Evolutionary conservation across 2,888 invertebrate genomes (phyloP).

Genomic region (Cenopis cana): DNA sequence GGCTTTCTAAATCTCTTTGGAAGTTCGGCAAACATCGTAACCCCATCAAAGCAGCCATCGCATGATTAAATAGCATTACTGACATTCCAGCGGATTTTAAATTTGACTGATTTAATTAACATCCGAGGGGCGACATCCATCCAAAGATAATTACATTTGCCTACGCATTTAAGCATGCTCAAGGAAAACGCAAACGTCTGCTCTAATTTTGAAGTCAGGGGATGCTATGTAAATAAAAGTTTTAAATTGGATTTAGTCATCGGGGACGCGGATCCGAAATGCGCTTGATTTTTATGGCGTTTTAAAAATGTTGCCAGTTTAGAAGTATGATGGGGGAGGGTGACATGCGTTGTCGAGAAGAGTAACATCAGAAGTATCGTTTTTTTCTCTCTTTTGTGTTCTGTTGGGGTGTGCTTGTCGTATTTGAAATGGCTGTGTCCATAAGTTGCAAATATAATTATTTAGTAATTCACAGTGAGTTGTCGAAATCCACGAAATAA

Average conservation of each 20-base stretch:
- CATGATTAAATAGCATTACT: conserved; percentile 44
- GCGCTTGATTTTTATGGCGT: conserved; percentile 54
- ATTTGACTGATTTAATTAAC: conserved; percentile 68
- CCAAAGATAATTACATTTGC: conserved; percentile 73
- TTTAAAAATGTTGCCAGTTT: conserved; percentile 31
- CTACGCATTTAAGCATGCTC: conserved; percentile 68
- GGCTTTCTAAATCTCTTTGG: conserved; percentile 14
- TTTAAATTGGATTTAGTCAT: conserved; percentile 72
- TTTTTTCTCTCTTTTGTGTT: conserved; percentile 12
- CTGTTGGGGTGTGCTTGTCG: not conserved
- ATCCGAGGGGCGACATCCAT: conserved; percentile 57
- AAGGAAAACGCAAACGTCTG: conserved; percentile 67
- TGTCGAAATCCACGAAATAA: no score
- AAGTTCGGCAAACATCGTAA: conserved; percentile 38
- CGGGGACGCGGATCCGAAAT: conserved; percentile 50
- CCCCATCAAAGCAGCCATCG: conserved; percentile 39
- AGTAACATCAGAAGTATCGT: conserved; percentile 14
- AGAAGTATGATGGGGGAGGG: conserved; percentile 19
- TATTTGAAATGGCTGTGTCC: not conserved
- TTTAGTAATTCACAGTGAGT: no score
- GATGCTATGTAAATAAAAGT: conserved; percentile 70
- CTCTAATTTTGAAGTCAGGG: conserved; percentile 61
- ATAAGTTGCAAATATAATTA: not conserved
- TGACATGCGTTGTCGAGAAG: conserved; percentile 26
- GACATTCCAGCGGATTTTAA: conserved; percentile 46